Percentiles rank a stretch among this genome's conserved stretches.
phyloP scores from a whole-genome alignment of 2,888 invertebrate species.

The Leptarthrus brevirostris region DNA sequence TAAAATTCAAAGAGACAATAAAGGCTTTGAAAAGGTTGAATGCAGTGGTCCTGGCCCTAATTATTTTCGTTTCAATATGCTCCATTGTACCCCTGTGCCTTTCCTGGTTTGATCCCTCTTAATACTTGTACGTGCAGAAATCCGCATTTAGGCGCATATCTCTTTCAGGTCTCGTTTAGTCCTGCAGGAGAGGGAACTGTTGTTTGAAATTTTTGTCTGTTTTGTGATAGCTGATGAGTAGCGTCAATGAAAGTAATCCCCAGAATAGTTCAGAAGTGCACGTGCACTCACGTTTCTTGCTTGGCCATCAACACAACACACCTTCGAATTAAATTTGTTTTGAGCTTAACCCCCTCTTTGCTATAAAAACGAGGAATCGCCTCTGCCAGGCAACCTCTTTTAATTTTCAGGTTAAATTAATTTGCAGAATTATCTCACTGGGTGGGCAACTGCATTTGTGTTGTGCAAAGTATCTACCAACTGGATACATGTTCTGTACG shows the following conservation, averaged over 20 bases:
- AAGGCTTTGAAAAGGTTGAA: slow-evolving; percentile 40
- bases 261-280: neutral
- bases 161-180: slow-evolving; percentile 3
- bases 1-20: slow-evolving; percentile 46
- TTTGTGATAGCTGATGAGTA: slow-evolving; percentile 24
- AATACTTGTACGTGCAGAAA: slow-evolving; percentile 18
- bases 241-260: slow-evolving; percentile 15
- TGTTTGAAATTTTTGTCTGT: slow-evolving; percentile 15
- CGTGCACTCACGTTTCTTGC: neutral
- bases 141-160: neutral
- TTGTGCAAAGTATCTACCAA: neutral
- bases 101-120: neutral
- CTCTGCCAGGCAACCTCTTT: slow-evolving; percentile 2
- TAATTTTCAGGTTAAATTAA: slow-evolving; percentile 42
- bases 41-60: slow-evolving; percentile 40
- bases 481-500: neutral
- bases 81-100: slow-evolving; percentile 20
- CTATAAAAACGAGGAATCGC: slow-evolving; percentile 24
- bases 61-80: slow-evolving; percentile 30
- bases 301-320: too few relatives aligned
- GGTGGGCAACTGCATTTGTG: neutral
- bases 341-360: neutral
- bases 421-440: slow-evolving; percentile 37
- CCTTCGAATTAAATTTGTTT: slow-evolving; percentile 14
- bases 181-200: neutral